These are phyloP conservation scores for Pachypsylla venusta DNA, from an alignment of 1,140 invertebrate genomes.

Conservation along the genomic window DNA sequence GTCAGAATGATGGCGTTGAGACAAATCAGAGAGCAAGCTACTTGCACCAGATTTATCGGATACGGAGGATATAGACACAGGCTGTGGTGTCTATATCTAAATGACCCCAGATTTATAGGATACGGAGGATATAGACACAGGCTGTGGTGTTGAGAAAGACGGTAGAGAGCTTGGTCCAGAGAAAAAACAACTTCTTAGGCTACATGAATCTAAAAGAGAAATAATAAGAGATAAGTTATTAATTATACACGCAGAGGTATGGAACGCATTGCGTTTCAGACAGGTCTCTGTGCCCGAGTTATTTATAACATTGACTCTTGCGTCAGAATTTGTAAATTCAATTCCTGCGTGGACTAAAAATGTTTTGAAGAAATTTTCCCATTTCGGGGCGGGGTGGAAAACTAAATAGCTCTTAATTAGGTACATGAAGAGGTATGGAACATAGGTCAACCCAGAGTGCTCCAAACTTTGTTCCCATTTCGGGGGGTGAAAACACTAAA, in stretches of 20 bases:
- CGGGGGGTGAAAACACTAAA: no score
- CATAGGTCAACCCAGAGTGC: no score
- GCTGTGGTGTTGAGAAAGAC: slow-evolving; percentile 30
- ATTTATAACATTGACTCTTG: neutral
- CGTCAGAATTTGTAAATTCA: neutral
- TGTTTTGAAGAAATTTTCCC: no score
- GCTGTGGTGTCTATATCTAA: slow-evolving; percentile 18
- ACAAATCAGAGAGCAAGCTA: slow-evolving; percentile 8
- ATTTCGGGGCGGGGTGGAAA: no score
- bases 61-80: slow-evolving; percentile 14
- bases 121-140: slow-evolving; percentile 14
- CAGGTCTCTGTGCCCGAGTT: neutral
- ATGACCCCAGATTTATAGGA: slow-evolving; percentile 38
- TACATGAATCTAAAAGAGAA: slow-evolving; percentile 31
- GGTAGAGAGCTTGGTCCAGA: slow-evolving; percentile 33
- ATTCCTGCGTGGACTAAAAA: no score
- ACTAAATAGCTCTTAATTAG: no score
- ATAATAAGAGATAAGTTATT: slow-evolving; percentile 14
- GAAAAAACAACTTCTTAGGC: slow-evolving; percentile 27
- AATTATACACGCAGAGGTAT: neutral
- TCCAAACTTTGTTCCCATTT: no score
- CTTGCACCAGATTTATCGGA: slow-evolving; percentile 37
- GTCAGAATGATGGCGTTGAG: slow-evolving; percentile 13
- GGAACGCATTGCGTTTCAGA: neutral
- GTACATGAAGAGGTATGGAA: no score